Conservation (phyloP, 2,888 invertebrate genomes). For the Eristalis tenax region DNA sequence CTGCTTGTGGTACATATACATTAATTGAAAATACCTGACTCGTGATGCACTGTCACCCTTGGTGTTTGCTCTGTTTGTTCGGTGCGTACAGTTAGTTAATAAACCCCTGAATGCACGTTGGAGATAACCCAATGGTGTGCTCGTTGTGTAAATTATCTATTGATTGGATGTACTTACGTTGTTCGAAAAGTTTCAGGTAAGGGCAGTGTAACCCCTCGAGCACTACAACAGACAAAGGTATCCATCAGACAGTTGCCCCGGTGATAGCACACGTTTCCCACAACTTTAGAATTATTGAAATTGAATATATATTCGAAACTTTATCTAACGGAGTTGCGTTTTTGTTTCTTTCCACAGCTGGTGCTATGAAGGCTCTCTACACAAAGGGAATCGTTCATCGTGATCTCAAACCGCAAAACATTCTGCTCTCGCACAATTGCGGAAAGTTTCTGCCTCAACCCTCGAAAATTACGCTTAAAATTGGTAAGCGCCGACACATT, state of each 20-base stretch:
- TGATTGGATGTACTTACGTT: background rate
- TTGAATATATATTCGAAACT: background rate
- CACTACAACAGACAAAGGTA: background rate
- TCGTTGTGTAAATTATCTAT: background rate
- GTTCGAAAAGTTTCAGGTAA: background rate
- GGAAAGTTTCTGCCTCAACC: slow-evolving; percentile 83
- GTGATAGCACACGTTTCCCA: background rate
- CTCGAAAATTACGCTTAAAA: slow-evolving; percentile 95
- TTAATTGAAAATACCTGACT: background rate
- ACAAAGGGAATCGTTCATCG: slow-evolving; percentile 99
- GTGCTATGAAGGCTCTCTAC: slow-evolving; percentile 98
- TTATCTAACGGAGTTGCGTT: background rate
- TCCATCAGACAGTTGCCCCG: background rate
- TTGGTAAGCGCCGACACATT: slow-evolving; percentile 84
- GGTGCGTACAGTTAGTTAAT: background rate
- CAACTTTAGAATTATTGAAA: background rate
- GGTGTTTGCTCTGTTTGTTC: background rate
- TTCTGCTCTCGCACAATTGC: slow-evolving; percentile 91
- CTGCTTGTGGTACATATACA: background rate
- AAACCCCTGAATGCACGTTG: background rate
- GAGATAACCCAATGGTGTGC: background rate
- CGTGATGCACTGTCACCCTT: background rate
- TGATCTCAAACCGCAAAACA: slow-evolving; percentile 99
- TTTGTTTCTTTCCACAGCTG: slow-evolving; percentile 84
- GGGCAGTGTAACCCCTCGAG: background rate